Percentiles rank a stretch among this genome's conserved stretches.
Conservation (phyloP, 2,797 vertebrate species). For the Holocentrus rufus region DNA sequence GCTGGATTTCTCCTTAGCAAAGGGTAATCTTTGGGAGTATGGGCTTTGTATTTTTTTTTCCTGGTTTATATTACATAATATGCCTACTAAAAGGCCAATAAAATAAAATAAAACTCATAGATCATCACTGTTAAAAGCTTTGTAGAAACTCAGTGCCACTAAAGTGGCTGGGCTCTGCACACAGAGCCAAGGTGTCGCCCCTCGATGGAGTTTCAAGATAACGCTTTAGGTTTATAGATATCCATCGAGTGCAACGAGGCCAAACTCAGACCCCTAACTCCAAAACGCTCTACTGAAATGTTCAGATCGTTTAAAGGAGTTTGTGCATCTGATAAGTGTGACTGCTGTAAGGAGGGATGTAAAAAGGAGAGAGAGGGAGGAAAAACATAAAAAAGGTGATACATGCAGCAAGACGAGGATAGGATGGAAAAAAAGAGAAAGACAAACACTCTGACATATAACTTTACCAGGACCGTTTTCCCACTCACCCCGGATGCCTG, state of each 20-base stretch:
- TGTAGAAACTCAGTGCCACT: too few relatives aligned
- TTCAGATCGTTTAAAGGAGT: not conserved
- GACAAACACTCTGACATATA: constrained; percentile 49
- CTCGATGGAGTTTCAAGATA: not conserved
- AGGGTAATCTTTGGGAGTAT: too few relatives aligned
- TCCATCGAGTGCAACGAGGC: not conserved
- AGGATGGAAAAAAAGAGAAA: constrained; percentile 14
- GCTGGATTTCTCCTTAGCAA: too few relatives aligned
- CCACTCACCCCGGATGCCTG: constrained; percentile 60
- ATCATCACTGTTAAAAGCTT: too few relatives aligned
- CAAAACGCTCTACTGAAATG: not conserved
- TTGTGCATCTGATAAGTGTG: constrained; percentile 27
- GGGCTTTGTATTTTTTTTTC: too few relatives aligned
- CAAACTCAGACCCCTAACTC: not conserved
- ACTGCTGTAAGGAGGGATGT: constrained; percentile 12
- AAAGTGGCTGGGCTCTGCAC: not conserved
- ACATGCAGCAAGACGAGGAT: constrained; percentile 24
- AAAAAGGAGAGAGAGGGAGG: not conserved
- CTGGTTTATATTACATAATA: too few relatives aligned
- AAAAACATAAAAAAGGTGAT: not conserved
- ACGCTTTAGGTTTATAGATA: not conserved
- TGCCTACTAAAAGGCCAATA: too few relatives aligned
- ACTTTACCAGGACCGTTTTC: constrained; percentile 58
- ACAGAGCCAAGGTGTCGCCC: too few relatives aligned
- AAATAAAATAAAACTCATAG: too few relatives aligned